These are phyloP conservation scores for Muraenolepis orangiensis DNA, from an alignment of 2,797 vertebrate species.

Conservation along the genomic window DNA sequence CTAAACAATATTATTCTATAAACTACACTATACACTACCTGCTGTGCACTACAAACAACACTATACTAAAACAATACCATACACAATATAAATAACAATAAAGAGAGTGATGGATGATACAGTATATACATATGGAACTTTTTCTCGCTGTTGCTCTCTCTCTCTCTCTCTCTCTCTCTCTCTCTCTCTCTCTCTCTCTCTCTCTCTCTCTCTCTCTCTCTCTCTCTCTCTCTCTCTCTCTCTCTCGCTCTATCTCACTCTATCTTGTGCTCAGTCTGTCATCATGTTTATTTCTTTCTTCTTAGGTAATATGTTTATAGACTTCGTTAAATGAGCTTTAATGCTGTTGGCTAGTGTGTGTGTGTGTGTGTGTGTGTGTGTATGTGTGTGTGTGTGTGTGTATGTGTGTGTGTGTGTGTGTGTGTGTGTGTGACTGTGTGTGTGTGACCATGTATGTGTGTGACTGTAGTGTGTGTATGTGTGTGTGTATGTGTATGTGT, in stretches of 20 bases:
- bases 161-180: not conserved
- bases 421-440: not conserved
- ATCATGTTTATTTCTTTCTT: too few species aligned
- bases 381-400: not conserved
- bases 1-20: too few species aligned
- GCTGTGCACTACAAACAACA: too few species aligned
- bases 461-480: not conserved
- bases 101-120: too few species aligned
- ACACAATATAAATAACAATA: too few species aligned
- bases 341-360: too few species aligned
- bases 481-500: not conserved
- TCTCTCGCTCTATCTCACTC: not conserved
- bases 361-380: not conserved
- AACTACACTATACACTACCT: too few species aligned
- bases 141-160: not conserved
- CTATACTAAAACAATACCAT: too few species aligned
- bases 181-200: constrained; percentile 4
- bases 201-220: constrained; percentile 15
- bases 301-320: not conserved
- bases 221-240: constrained; percentile 4
- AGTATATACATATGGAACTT: too few species aligned
- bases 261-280: too few species aligned
- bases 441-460: not conserved
- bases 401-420: not conserved
- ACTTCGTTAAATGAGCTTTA: not conserved